phyloP scores from a whole-genome alignment of 2,113 vertebrate species.

The Oreochromis aureus region DNA sequence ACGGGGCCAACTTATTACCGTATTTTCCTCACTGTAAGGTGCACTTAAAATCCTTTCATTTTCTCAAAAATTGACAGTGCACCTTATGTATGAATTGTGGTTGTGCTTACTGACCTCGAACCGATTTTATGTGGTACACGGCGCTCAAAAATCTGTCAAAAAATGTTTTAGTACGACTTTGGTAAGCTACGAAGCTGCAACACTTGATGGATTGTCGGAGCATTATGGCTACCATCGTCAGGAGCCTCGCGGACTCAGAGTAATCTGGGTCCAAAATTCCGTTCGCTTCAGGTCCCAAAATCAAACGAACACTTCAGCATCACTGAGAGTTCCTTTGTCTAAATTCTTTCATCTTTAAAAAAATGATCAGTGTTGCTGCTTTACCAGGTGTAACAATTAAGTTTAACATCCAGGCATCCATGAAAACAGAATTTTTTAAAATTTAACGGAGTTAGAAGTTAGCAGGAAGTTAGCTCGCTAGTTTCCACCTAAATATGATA shows the following conservation, averaged over 20 bases:
- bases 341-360: not conserved
- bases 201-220: not conserved
- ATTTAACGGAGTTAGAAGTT: not conserved
- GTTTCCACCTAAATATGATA: not conserved
- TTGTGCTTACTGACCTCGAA: not conserved
- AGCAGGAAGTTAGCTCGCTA: not conserved
- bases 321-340: not conserved
- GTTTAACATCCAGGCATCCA: not conserved
- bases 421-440: not conserved
- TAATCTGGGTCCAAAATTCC: not conserved
- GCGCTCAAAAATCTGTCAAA: not conserved
- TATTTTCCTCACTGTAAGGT: not conserved
- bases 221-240: not conserved
- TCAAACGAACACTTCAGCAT: not conserved
- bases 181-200: not conserved
- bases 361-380: not conserved
- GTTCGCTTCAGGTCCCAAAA: not conserved
- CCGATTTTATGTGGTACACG: not conserved
- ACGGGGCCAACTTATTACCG: not conserved
- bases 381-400: not conserved
- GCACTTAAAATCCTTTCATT: not conserved
- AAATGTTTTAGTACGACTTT: not conserved
- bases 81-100: not conserved
- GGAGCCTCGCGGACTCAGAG: not conserved
- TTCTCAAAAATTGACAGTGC: not conserved